phyloP scores from a whole-genome alignment of 1,140 invertebrate genomes.

The Oscheius sp. region DNA sequence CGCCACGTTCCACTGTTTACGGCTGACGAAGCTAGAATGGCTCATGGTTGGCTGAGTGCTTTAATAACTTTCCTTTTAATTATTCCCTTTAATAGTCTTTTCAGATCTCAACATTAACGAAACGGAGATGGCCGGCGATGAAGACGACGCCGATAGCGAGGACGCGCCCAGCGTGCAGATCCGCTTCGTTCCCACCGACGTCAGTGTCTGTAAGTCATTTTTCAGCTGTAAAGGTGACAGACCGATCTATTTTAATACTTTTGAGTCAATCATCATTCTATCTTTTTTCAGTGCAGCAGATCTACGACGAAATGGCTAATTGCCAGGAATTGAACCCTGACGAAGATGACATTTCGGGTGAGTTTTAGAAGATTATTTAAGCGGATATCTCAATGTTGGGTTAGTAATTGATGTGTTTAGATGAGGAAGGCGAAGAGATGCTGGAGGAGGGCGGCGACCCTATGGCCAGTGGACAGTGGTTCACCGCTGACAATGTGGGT shows the following conservation, averaged over 20 bases:
- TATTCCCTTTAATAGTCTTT: no score
- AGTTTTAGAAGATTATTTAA: no score
- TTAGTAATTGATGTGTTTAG: no score
- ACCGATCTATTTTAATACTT: no score
- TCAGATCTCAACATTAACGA: conserved; percentile 27
- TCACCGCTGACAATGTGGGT: conserved; percentile 9
- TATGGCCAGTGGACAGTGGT: conserved; percentile 16
- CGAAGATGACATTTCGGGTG: conserved; percentile 64
- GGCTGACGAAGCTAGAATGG: neutral
- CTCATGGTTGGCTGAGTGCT: neutral
- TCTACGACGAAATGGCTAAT: conserved; percentile 72
- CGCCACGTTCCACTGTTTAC: neutral
- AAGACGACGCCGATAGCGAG: conserved; percentile 66
- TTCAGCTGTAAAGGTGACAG: no score
- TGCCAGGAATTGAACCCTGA: conserved; percentile 73
- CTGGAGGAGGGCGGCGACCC: neutral
- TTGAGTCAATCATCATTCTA: neutral
- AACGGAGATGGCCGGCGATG: conserved; percentile 57
- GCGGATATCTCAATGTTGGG: no score
- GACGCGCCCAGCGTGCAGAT: conserved; percentile 64
- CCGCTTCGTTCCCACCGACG: conserved; percentile 71
- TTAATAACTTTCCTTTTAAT: conserved; percentile 6
- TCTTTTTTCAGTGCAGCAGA: conserved; percentile 65
- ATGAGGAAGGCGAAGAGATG: conserved; percentile 25
- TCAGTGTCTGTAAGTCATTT: conserved; percentile 62